Percentiles rank a stretch among this genome's conserved stretches.
Conservation (phyloP, 1,140 invertebrate genomes). For the Forficula auricularia region DNA sequence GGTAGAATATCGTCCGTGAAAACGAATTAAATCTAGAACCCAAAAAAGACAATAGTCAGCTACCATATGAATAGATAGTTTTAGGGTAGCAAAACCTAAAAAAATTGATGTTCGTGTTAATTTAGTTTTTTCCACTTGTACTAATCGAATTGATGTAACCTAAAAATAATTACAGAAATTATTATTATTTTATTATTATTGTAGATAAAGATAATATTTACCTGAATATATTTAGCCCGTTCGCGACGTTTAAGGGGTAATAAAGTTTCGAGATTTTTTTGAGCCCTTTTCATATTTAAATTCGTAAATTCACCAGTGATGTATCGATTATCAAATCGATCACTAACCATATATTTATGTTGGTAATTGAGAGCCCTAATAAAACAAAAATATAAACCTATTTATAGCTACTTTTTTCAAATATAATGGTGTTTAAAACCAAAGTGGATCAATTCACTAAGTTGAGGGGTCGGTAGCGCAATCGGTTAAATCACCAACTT, state of each 20-base stretch:
- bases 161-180: conserved; percentile 25
- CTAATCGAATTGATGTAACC: conserved; percentile 37
- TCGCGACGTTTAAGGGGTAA: conserved; percentile 53
- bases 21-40: conserved; percentile 44
- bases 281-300: conserved; percentile 44
- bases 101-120: conserved; percentile 39
- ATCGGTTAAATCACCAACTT: no score
- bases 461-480: no score
- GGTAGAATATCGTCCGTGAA: conserved; percentile 38
- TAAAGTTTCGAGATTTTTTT: conserved; percentile 39
- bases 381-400: conserved; percentile 8
- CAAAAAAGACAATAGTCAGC: conserved; percentile 59
- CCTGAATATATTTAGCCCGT: conserved; percentile 38
- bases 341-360: conserved; percentile 46
- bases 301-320: conserved; percentile 45
- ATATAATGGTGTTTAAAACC: no score
- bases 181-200: conserved; percentile 2
- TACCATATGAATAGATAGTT: conserved; percentile 46
- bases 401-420: no score
- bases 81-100: conserved; percentile 39
- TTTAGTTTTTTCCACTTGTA: conserved; percentile 37
- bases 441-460: no score
- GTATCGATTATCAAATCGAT: conserved; percentile 58
- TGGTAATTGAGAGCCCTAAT: conserved; percentile 50
- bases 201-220: conserved; percentile 19